A percentile compares a stretch with the other conserved stretches of the same genome.
phyloP scores from a whole-genome alignment of 1,140 invertebrate species.

The silkworm (Bombyx mori) region DNA sequence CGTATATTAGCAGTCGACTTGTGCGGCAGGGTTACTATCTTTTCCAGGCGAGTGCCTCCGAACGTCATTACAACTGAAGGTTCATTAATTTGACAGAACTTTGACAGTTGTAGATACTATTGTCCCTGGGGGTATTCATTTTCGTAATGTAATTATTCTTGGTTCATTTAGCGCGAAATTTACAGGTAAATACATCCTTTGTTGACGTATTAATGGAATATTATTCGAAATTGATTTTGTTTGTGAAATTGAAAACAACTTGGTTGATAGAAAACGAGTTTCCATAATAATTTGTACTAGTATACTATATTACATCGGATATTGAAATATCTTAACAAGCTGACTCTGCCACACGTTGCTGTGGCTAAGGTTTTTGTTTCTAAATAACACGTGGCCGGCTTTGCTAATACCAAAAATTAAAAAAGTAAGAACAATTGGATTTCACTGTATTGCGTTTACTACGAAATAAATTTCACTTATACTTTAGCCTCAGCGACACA shows the following conservation, averaged over 20 bases:
- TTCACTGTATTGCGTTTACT: too few species aligned
- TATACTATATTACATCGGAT: too few species aligned
- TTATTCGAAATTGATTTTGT: background rate
- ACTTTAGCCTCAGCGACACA: too few species aligned
- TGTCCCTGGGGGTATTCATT: slow-evolving; percentile 24
- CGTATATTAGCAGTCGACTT: slow-evolving; percentile 19
- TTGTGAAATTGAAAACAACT: background rate
- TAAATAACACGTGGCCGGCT: too few species aligned
- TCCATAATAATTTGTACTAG: too few species aligned
- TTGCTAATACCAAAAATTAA: too few species aligned
- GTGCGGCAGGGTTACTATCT: slow-evolving; percentile 30
- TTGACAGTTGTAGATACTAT: slow-evolving; percentile 30
- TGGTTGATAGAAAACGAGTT: too few species aligned
- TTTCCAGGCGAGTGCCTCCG: slow-evolving; percentile 34
- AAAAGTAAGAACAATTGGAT: too few species aligned
- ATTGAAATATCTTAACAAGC: too few species aligned
- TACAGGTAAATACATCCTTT: background rate
- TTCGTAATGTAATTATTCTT: slow-evolving; percentile 39
- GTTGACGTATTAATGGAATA: slow-evolving; percentile 5
- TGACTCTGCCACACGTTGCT: too few species aligned
- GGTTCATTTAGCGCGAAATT: slow-evolving; percentile 28
- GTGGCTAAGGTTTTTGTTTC: too few species aligned
- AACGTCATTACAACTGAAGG: slow-evolving; percentile 44
- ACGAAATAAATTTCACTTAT: too few species aligned
- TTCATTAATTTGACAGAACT: slow-evolving; percentile 48